Evolutionary conservation across 1,140 invertebrate genomes (phyloP).

Genomic region (Bicyclus anynana): DNA sequence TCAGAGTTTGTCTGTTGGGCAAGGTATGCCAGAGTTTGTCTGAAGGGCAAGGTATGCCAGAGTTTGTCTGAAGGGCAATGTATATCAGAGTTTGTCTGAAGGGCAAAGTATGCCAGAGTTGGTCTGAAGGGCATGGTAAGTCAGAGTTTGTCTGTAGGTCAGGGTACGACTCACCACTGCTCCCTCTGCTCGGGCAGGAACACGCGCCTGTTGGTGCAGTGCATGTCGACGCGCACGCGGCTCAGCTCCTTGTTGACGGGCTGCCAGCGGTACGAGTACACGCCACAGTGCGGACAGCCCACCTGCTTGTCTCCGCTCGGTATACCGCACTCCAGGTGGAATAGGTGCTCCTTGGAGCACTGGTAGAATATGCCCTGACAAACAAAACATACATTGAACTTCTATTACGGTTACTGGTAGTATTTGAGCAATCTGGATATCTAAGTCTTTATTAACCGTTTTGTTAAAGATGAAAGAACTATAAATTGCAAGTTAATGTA

Average conservation of each 20-base stretch:
- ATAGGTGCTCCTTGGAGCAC: constrained; percentile 83
- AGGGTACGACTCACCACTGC: constrained; percentile 32
- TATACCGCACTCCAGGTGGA: constrained; percentile 85
- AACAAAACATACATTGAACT: neutral
- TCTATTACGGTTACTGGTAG: neutral
- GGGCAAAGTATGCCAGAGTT: too few species aligned
- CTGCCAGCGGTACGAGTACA: constrained; percentile 72
- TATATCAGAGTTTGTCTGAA: too few species aligned
- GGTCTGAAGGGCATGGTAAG: too few species aligned
- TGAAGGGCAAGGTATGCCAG: too few species aligned
- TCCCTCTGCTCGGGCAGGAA: constrained; percentile 61
- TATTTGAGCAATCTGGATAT: too few species aligned
- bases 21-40: too few species aligned
- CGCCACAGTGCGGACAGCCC: constrained; percentile 88
- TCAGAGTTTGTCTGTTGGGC: too few species aligned
- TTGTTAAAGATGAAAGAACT: too few species aligned
- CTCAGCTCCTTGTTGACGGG: constrained; percentile 49
- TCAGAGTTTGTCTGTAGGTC: too few species aligned
- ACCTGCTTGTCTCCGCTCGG: constrained; percentile 35
- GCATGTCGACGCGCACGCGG: constrained; percentile 49
- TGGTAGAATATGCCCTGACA: constrained; percentile 85
- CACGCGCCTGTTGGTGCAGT: constrained; percentile 49
- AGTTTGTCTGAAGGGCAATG: too few species aligned
- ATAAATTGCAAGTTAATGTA: too few species aligned
- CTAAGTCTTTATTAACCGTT: too few species aligned